Percentiles rank a stretch among this genome's conserved stretches.
Evolutionary conservation across 1,140 invertebrate genomes (phyloP).

Genomic region (Leptinotarsa lineolata): DNA sequence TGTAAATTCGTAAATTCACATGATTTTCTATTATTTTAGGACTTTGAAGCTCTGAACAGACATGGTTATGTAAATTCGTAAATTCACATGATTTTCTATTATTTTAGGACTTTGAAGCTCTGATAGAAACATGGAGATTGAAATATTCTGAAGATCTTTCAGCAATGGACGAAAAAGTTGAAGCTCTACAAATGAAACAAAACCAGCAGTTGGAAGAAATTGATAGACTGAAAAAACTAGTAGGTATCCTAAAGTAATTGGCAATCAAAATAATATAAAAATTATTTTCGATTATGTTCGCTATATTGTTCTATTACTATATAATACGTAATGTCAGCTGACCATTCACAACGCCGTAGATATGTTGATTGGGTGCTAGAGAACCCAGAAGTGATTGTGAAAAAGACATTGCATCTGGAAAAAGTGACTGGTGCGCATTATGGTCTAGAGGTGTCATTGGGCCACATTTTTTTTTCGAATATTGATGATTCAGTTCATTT

Average conservation of each 20-base stretch:
- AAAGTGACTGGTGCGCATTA: too few relatives aligned
- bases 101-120: slow-evolving; percentile 43
- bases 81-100: neutral
- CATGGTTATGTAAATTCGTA: neutral
- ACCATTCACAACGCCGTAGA: too few relatives aligned
- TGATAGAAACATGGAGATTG: slow-evolving; percentile 45
- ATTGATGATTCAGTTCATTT: too few relatives aligned
- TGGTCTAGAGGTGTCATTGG: too few relatives aligned
- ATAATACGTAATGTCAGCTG: too few relatives aligned
- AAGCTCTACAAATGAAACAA: slow-evolving; percentile 34
- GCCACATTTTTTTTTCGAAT: too few relatives aligned
- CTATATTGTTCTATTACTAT: too few relatives aligned
- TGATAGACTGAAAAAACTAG: slow-evolving; percentile 26
- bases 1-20: neutral
- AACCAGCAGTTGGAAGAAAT: slow-evolving; percentile 31
- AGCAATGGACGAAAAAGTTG: slow-evolving; percentile 39
- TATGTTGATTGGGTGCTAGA: too few relatives aligned
- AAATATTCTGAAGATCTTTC: slow-evolving; percentile 47
- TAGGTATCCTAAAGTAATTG: neutral
- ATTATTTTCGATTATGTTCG: too few relatives aligned
- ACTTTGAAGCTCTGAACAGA: slow-evolving; percentile 38
- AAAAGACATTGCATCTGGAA: too few relatives aligned
- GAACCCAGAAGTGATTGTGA: too few relatives aligned
- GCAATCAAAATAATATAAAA: too few relatives aligned
- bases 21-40: slow-evolving; percentile 35